Evolutionary conservation across 2,113 vertebrate genomes (phyloP).

Genomic region (Toxostoma redivivum): DNA sequence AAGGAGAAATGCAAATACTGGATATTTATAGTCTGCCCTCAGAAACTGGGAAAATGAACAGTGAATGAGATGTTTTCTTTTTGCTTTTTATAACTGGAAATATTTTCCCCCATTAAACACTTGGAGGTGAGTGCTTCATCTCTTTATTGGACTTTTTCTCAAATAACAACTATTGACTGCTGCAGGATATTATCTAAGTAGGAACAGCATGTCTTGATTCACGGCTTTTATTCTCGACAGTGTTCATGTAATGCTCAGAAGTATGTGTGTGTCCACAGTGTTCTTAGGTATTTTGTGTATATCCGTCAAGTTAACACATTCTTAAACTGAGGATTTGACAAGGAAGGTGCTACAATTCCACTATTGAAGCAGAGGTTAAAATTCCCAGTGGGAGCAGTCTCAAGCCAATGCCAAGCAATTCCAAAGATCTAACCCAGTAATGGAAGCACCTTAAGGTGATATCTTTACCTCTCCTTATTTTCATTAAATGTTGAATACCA

Average conservation of each 20-base stretch:
- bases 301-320: not conserved
- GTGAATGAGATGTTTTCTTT: slow-evolving; percentile 8
- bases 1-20: slow-evolving; percentile 4
- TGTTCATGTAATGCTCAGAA: not conserved
- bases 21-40: not conserved
- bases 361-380: not conserved
- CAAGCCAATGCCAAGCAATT: not conserved
- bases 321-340: not conserved
- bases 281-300: not conserved
- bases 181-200: not conserved
- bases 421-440: not conserved
- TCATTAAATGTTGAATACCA: not conserved
- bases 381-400: not conserved
- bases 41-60: slow-evolving; percentile 5
- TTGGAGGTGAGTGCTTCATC: not conserved
- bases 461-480: not conserved
- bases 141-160: not conserved
- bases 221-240: not conserved
- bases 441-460: not conserved
- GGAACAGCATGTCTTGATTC: not conserved
- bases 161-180: not conserved
- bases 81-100: slow-evolving; percentile 4
- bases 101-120: slow-evolving; percentile 5
- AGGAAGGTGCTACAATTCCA: not conserved
- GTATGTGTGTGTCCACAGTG: not conserved